A percentile compares a stretch with the other conserved stretches of the same genome.
These are phyloP conservation scores for Augochlora pura DNA, from an alignment of 1,140 invertebrate species.

Conservation along the genomic window DNA sequence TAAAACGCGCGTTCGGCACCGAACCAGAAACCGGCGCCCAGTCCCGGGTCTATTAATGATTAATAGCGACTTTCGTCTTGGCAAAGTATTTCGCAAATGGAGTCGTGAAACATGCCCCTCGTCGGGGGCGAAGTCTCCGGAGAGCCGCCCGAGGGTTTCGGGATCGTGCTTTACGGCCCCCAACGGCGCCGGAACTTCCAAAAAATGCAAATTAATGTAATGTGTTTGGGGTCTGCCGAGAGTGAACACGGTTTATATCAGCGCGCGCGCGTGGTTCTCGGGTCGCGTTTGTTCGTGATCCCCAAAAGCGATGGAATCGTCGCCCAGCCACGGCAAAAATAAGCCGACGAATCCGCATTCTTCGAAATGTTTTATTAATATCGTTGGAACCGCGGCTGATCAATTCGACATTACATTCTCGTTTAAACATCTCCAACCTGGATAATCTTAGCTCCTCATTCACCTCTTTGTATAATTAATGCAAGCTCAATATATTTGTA, in stretches of 20 bases:
- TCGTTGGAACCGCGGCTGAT: no score
- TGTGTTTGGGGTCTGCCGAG: constrained; percentile 63
- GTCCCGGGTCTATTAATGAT: not conserved
- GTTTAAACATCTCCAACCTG: no score
- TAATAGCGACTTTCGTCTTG: not conserved
- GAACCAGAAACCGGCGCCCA: no score
- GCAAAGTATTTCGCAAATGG: constrained; percentile 8
- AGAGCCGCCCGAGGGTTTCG: constrained; percentile 5
- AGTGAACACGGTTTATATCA: constrained; percentile 41
- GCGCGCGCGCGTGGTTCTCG: constrained; percentile 28
- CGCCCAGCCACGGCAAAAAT: no score
- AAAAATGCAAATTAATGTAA: constrained; percentile 71
- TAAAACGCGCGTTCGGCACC: no score
- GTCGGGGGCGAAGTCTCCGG: constrained; percentile 46
- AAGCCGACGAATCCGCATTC: no score
- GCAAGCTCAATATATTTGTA: no score
- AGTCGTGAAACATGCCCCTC: constrained; percentile 10
- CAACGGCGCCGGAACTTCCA: constrained; percentile 45
- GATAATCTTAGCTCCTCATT: no score
- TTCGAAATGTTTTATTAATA: no score
- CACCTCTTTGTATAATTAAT: no score
- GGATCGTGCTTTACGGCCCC: not conserved
- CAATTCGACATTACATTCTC: no score
- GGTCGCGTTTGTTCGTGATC: constrained; percentile 19
- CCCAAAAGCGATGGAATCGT: not conserved